phyloP scores from a whole-genome alignment of 2,888 invertebrate species.

The Gymnosoma rotundatum region DNA sequence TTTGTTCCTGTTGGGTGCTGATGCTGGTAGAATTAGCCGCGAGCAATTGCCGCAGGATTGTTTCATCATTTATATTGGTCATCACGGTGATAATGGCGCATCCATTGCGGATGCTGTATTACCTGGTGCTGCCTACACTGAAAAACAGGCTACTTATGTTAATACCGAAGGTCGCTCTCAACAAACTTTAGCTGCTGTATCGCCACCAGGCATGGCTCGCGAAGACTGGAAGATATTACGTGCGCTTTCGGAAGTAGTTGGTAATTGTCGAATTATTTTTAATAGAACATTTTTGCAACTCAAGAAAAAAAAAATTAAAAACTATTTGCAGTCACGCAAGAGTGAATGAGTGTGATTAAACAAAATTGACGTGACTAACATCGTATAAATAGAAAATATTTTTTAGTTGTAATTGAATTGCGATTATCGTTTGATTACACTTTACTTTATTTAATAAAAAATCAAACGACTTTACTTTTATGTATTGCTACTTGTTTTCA shows the following conservation, averaged over 20 bases:
- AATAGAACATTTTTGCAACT: not conserved
- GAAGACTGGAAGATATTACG: conserved; percentile 99
- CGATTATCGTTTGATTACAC: too few relatives aligned
- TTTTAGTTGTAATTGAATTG: too few relatives aligned
- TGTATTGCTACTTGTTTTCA: too few relatives aligned
- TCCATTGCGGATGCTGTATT: conserved; percentile 95
- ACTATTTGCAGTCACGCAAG: too few relatives aligned
- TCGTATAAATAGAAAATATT: too few relatives aligned
- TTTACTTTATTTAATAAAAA: too few relatives aligned
- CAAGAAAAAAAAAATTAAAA: not conserved
- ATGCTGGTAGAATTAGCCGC: conserved; percentile 89
- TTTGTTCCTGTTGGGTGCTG: conserved; percentile 96
- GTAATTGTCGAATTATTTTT: conserved; percentile 75
- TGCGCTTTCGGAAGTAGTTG: conserved; percentile 95
- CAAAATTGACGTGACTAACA: too few relatives aligned
- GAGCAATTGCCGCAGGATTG: conserved; percentile 91
- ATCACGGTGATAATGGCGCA: conserved; percentile 98
- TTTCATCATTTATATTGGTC: conserved; percentile 95
- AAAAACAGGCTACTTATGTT: conserved; percentile 98
- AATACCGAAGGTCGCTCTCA: conserved; percentile 99
- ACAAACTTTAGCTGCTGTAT: conserved; percentile 92
- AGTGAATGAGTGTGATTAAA: too few relatives aligned
- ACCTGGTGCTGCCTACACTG: conserved; percentile 98
- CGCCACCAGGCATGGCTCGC: conserved; percentile 95
- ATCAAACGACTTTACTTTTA: too few relatives aligned